These are phyloP conservation scores for Unio pictorum DNA, from an alignment of 2,888 invertebrate genomes.

Conservation along the genomic window DNA sequence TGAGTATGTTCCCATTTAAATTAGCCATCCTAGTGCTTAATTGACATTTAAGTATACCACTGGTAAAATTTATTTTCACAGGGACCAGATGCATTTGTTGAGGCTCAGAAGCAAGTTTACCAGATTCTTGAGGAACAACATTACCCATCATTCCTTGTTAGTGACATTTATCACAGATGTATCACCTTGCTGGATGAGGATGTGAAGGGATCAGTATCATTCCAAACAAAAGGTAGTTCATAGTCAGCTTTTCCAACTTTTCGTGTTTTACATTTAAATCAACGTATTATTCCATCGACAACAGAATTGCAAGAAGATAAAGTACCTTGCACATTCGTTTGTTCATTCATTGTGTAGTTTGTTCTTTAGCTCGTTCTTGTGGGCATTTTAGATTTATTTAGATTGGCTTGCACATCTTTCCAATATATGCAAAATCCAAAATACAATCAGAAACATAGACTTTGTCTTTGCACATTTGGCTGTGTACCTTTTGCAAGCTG, in stretches of 20 bases:
- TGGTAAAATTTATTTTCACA: conserved; percentile 18
- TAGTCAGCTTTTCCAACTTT: background rate
- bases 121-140: conserved; percentile 88
- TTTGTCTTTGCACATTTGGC: too few relatives aligned
- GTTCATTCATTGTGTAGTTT: background rate
- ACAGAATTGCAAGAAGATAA: background rate
- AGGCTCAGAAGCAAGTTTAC: conserved; percentile 86
- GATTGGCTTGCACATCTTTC: too few relatives aligned
- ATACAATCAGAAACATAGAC: too few relatives aligned
- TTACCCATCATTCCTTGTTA: conserved; percentile 89
- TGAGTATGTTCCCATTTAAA: too few relatives aligned
- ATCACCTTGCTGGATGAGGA: conserved; percentile 44
- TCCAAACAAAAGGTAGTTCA: conserved; percentile 27
- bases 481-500: too few relatives aligned
- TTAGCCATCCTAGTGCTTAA: too few relatives aligned
- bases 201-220: conserved; percentile 19
- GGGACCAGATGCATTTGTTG: conserved; percentile 78
- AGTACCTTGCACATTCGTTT: background rate
- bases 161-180: conserved; percentile 84
- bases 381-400: too few relatives aligned
- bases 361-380: too few relatives aligned
- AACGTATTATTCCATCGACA: background rate
- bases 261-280: background rate
- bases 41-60: too few relatives aligned
- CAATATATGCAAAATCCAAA: too few relatives aligned